Percentiles rank a stretch among this genome's conserved stretches.
phyloP scores from a whole-genome alignment of 2,113 vertebrate genomes.

The Pipa parva region DNA sequence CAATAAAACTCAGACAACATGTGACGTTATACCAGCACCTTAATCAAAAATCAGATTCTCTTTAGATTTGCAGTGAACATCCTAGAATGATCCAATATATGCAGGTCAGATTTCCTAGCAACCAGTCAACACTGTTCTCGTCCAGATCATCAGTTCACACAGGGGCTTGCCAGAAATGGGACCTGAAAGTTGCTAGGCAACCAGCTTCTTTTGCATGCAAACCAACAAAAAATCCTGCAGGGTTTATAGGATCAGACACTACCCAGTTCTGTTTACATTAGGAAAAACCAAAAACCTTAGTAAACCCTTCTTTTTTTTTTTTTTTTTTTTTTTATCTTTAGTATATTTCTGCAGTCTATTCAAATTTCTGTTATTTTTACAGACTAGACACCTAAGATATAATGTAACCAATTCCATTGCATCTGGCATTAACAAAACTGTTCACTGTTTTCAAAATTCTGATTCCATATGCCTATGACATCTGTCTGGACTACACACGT shows the following conservation, averaged over 20 bases:
- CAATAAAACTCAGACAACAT: not conserved
- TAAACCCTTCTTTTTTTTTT: no score
- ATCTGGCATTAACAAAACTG: no score
- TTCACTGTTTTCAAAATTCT: no score
- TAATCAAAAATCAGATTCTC: not conserved
- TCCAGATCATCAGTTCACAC: slow-evolving; percentile 13
- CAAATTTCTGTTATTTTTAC: no score
- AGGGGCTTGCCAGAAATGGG: slow-evolving; percentile 6
- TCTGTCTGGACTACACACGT: no score
- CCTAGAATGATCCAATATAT: not conserved
- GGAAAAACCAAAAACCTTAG: not conserved
- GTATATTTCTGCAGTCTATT: no score
- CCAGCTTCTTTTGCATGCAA: slow-evolving; percentile 13
- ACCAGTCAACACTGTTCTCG: slow-evolving; percentile 14
- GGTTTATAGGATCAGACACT: not conserved
- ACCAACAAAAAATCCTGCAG: slow-evolving; percentile 14
- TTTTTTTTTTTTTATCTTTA: no score
- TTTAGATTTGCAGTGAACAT: not conserved
- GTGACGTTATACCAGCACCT: not conserved
- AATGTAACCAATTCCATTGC: no score
- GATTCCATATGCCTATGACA: no score
- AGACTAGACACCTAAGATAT: no score
- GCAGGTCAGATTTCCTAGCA: slow-evolving; percentile 13
- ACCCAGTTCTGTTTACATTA: not conserved
- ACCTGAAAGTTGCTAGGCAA: slow-evolving; percentile 15